Evolutionary conservation across 2,113 vertebrate species (phyloP), one percentile per base, ranked within the genome.

Genomic region (Etheostoma spectabile): DNA sequence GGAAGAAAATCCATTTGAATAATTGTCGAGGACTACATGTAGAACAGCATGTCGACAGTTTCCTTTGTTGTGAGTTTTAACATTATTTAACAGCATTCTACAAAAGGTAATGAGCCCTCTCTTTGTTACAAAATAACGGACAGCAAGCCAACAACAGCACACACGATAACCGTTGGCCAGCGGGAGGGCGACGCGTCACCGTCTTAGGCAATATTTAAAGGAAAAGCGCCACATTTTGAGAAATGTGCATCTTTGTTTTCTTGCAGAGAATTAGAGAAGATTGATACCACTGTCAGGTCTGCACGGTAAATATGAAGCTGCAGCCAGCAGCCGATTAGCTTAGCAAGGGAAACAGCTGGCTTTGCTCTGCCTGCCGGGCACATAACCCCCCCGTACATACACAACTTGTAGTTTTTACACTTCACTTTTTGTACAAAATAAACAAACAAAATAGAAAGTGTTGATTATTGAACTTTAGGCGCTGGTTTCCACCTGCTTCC

Each of bases 61-160:
- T 82, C 72, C 62, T 86, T 68, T 78, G 48, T 70, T 14, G 42
- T 38, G 69, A 64, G 27, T 51, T 62, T 63, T 19, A 53, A 69
- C 63, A 55, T 51, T 52, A 27, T 78, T 77, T 42, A 56, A 82
- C 56, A 52, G 65, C 71, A 70, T 56, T 78, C 74, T 71, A 85
- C 80, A 88, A 85, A 85, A 77, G 55, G 30, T 77, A 73, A 91
- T 61, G 67, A 93, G 85, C 89, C 84, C 89, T 88, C 84, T 76
- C 72, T 80, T 64, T 48, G 77, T 66, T 82, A 74, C 19, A 82
- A 82, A 84, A 88, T 5, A 51, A 83, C 12, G 27, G 53, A 89
- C 56, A 73, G 30, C 70, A 38, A 84, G 83, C 80, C 19, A 63
- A 83, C 52, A 21, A 62, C 68, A 14, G 53, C 65, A 59, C 74